Percentiles rank a stretch among this genome's conserved stretches.
Evolutionary conservation across 2,797 vertebrate genomes (phyloP).

Genomic region (Ceryle rudis): DNA sequence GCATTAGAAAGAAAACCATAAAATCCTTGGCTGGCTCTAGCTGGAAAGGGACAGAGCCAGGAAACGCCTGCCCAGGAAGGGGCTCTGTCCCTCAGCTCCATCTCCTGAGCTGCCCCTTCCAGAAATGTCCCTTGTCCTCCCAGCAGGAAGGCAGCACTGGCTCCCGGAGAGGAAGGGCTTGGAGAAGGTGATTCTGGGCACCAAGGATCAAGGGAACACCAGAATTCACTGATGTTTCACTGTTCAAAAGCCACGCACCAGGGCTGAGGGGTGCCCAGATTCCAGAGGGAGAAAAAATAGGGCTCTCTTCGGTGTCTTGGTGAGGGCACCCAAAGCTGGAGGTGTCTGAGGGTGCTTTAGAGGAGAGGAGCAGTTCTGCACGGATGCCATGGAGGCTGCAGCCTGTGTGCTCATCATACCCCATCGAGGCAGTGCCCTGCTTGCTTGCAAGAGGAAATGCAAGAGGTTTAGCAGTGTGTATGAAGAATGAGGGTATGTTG

Average conservation of each 20-base stretch:
- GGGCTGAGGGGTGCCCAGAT: not conserved
- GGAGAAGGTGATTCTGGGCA: not conserved
- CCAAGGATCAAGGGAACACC: not conserved
- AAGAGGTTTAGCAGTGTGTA: fast-evolving
- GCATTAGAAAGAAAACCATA: not conserved
- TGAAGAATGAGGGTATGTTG: not conserved
- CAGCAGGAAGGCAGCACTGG: not conserved
- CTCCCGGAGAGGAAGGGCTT: not conserved
- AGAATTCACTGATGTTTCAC: fast-evolving
- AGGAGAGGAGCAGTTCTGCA: not conserved
- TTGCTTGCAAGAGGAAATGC: not conserved
- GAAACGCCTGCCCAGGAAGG: not conserved
- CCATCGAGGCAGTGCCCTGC: not conserved
- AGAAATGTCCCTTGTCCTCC: not conserved
- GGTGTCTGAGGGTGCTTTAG: not conserved
- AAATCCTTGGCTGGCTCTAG: not conserved
- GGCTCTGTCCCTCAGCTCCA: not conserved
- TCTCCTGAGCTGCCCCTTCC: not conserved
- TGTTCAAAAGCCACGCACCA: not conserved
- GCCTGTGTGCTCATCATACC: fast-evolving
- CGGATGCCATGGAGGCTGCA: not conserved
- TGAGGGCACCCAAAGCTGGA: not conserved
- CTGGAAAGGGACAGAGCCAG: not conserved
- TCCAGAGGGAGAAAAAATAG: not conserved
- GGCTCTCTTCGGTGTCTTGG: not conserved